Evolutionary conservation across 2,888 invertebrate species (phyloP).

Genomic region (Ceriagrion tenellum): DNA sequence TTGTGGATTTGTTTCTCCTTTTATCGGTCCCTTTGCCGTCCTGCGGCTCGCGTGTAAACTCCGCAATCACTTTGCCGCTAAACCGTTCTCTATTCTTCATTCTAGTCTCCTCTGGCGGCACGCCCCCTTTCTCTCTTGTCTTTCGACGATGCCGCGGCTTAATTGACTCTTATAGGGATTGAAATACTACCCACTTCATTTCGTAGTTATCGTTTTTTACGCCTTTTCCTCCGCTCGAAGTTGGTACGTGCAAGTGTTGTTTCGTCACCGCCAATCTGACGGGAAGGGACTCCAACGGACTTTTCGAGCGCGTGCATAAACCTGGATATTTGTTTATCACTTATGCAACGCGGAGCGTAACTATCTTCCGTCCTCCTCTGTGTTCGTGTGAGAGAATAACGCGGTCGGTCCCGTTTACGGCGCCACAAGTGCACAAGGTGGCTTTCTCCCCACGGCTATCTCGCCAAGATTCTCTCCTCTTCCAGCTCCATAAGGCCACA

Average conservation of each 20-base stretch:
- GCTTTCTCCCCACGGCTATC: not conserved
- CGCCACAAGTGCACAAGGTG: not conserved
- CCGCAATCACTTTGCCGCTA: not conserved
- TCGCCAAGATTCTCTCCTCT: not conserved
- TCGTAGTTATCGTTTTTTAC: not conserved
- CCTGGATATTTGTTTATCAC: conserved; percentile 16
- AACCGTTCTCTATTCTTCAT: not conserved
- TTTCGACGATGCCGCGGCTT: not conserved
- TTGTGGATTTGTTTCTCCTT: not conserved
- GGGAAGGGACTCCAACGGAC: not conserved
- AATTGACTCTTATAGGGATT: not conserved
- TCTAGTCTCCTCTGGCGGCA: not conserved
- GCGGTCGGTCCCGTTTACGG: not conserved
- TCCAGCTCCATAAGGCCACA: not conserved
- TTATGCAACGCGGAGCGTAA: not conserved
- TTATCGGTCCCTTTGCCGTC: not conserved
- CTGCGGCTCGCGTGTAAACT: not conserved
- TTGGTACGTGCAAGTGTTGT: not conserved
- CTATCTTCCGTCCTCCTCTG: not conserved
- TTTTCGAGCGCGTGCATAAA: not conserved
- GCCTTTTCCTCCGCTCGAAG: not conserved
- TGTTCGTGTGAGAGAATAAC: not conserved
- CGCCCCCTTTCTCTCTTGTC: not conserved
- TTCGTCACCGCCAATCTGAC: not conserved
- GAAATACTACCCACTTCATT: not conserved